phyloP scores from a whole-genome alignment of 1,140 invertebrate species.

The Heliconius eleuchia region DNA sequence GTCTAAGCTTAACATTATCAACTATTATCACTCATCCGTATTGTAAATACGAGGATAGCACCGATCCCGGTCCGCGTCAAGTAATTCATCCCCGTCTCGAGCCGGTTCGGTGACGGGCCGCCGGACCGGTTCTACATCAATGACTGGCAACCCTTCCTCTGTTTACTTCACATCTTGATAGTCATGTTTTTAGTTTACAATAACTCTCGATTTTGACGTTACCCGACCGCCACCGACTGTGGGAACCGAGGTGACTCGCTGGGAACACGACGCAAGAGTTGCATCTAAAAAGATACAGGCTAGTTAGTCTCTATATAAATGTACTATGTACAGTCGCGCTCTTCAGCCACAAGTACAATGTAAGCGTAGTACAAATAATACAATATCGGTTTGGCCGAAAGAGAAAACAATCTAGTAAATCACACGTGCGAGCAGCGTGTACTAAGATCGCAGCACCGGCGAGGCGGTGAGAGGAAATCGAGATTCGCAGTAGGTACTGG shows the following conservation, averaged over 20 bases:
- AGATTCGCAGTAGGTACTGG: slow-evolving; percentile 66
- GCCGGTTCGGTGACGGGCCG: slow-evolving; percentile 66
- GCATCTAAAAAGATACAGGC: background rate
- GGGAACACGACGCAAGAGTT: background rate
- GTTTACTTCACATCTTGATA: slow-evolving; percentile 61
- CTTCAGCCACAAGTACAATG: background rate
- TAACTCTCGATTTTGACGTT: slow-evolving; percentile 69
- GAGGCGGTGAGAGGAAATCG: slow-evolving; percentile 64
- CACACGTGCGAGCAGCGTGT: slow-evolving; percentile 64
- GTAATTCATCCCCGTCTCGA: slow-evolving; percentile 75
- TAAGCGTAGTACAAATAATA: slow-evolving; percentile 10
- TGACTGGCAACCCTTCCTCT: slow-evolving; percentile 70
- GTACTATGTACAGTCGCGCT: background rate
- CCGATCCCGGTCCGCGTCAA: slow-evolving; percentile 29
- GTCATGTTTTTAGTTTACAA: slow-evolving; percentile 55
- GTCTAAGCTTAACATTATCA: slow-evolving; percentile 16
- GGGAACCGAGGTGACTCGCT: background rate
- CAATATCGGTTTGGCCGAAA: slow-evolving; percentile 42
- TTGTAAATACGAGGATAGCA: slow-evolving; percentile 41
- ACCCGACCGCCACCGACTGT: slow-evolving; percentile 21
- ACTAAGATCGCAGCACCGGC: slow-evolving; percentile 64
- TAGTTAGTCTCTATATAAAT: background rate
- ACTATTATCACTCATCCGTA: slow-evolving; percentile 26
- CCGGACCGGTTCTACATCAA: slow-evolving; percentile 75
- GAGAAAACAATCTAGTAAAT: slow-evolving; percentile 65